Base-by-base conservation (phyloP, 1,140 invertebrate genomes). In the Psix sp. region DNA sequence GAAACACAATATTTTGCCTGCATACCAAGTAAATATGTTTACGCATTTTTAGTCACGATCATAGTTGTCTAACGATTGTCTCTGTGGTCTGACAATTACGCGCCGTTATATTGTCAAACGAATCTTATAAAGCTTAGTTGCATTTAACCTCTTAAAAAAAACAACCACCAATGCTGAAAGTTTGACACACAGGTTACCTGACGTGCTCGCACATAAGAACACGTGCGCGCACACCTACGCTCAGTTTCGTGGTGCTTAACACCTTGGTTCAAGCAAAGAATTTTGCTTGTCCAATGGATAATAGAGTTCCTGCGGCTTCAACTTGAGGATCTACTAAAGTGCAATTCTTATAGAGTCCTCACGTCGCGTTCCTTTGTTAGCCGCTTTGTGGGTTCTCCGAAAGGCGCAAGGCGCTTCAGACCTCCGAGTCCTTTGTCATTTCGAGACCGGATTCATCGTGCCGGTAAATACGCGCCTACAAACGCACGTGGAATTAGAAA, bases 271-370 rank as follows among this genome's bases (percentile, higher is more conserved):
- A 33, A 38, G 56, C 62, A 56, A 66, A 48, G 42, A 43, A 16
- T 43, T 45, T 40, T 49, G 62, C 65, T 38, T 51, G 46, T 26
- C 46, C 65, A 36, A 16, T 29, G 36, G 43, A 67, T 67, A 67
- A 67, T 67, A 52, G 63, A 57, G 45, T 57, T 57, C 63, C 63
- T 45, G 52, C n/a, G 39, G 65, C 39, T 59, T 68, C 52, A 59
- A 68, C 54, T 68, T 46, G 54, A 52, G 46, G 48, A 68, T 68
- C 54, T 52, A 60, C 65, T 68, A 59, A 68, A 59, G 65, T 52
- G 54, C 54, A 39, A 59, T 59, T 68, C 65, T 68, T 68, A 68
- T 52, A 24, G 65, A 59, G 54, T 68, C 54, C 46, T 59, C 54
- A 39, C 65, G 46, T 51, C 54, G 52, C 36, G 39, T 63, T 38